These are phyloP conservation scores for Pardalotus punctatus DNA, from an alignment of 2,113 vertebrate genomes.

Conservation along the genomic window DNA sequence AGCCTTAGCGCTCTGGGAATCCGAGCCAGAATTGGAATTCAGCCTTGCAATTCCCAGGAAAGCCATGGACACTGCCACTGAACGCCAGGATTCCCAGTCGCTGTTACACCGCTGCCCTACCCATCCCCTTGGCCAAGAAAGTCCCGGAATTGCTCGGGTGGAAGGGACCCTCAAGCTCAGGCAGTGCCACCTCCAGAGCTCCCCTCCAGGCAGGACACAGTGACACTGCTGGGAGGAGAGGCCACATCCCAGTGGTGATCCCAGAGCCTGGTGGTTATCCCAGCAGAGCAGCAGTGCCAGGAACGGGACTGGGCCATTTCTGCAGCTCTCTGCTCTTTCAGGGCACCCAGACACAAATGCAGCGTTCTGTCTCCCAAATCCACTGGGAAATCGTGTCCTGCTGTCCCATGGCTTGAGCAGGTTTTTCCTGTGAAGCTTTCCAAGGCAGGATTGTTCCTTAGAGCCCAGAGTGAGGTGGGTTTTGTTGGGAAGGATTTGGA, in stretches of 20 bases:
- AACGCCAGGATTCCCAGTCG: background rate
- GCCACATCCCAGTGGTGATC: background rate
- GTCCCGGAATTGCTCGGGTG: background rate
- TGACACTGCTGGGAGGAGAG: background rate
- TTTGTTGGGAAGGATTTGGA: background rate
- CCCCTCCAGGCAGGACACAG: background rate
- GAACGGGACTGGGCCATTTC: conserved; percentile 4
- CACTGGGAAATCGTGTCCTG: background rate
- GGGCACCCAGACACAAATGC: background rate
- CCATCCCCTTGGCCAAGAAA: accelerated
- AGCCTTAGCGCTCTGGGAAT: background rate
- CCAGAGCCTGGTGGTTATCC: background rate
- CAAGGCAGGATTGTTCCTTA: background rate
- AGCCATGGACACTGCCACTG: background rate
- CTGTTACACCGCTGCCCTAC: accelerated
- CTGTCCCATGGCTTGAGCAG: background rate
- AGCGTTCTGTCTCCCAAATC: background rate
- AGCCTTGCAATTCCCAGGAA: background rate
- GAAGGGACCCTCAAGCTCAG: background rate
- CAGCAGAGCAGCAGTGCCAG: background rate
- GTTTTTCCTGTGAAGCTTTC: background rate
- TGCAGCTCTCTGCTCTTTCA: background rate
- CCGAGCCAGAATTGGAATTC: background rate
- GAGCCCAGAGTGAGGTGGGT: background rate
- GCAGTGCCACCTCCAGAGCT: background rate